Base-by-base conservation (phyloP, 2,113 vertebrate species). In the Nothobranchius kuhntae region DNA sequence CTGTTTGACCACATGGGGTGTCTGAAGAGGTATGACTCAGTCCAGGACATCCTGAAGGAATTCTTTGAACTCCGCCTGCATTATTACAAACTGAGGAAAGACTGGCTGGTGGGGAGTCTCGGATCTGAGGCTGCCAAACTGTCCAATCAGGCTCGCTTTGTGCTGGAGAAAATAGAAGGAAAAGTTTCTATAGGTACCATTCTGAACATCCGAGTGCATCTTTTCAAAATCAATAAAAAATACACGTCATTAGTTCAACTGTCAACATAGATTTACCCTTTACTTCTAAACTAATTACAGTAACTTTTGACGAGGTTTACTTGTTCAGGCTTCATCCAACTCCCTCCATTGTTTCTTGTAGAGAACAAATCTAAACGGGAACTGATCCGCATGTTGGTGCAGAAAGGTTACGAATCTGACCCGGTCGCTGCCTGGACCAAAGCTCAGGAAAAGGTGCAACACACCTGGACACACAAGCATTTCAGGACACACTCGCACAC, bases 1-100 rank as follows among this genome's bases (percentile, higher is more conserved):
- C 92, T 99, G n/a, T 99, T 99, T 90, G 98, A 99, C 90, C 98
- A 99, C 85, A 99, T 99, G 97, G 98, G 98, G 24, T 99, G 98
- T 87, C 65, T 99, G 56, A 99, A 99, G 93, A 95, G 98, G 69
- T 99, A 99, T 6, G 98, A 99, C 72, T 98, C 96, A 0, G 97
- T 99, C 56, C 95, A 97, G 46, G 98, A 99, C 75, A 99, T 99
- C 81, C 75, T 99, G 77, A 96, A 93, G 89, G 97, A 99, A 87
- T 99, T 99, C 91, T 99, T 96, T 73, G 96, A 99, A 80, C 93
- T 99, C 66, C 91, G 98, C 9, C 90, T 98, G 78, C 95, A 98
- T 84, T 98, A 99, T 73, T 99, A 96, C 58, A 93, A 94, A 73
- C 93, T 99, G 81, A 94, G 98, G 80, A 99, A 97, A 82, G 97